phyloP scores from a whole-genome alignment of 2,888 invertebrate genomes.

The Rhamnusium bicolor region DNA sequence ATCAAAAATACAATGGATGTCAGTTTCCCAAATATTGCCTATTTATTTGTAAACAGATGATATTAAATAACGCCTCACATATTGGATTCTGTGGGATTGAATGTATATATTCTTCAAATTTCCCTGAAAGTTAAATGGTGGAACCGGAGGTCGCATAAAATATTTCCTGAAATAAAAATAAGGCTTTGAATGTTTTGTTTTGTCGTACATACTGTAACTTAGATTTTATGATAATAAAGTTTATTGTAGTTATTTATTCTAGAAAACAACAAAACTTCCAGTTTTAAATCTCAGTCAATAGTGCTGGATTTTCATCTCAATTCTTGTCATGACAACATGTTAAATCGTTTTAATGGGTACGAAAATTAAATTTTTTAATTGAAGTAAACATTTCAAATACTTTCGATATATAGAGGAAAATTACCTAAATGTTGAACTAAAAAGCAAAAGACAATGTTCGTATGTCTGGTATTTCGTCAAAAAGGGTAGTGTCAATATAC shows the following conservation, averaged over 20 bases:
- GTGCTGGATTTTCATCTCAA: slow-evolving; percentile 2
- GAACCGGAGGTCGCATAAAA: slow-evolving; percentile 9
- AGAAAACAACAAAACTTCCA: not conserved
- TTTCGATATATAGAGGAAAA: no score
- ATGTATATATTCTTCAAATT: not conserved
- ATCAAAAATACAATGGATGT: no score
- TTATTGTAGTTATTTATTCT: slow-evolving; percentile 14
- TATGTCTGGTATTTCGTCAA: no score
- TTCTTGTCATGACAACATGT: no score
- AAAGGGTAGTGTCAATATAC: no score
- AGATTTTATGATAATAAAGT: slow-evolving; percentile 17
- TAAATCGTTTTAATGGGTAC: no score
- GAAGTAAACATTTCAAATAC: no score
- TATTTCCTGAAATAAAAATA: slow-evolving; percentile 3
- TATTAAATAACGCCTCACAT: not conserved
- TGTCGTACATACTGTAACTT: not conserved
- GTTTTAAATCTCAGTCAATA: slow-evolving; percentile 1
- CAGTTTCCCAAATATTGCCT: no score
- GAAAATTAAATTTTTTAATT: no score
- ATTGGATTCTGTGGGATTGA: not conserved
- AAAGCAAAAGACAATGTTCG: no score
- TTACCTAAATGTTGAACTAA: no score
- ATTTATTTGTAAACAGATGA: no score
- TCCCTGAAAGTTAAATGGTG: slow-evolving; percentile 1
- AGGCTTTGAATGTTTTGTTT: slow-evolving; percentile 19